Percentiles rank a stretch among this genome's conserved stretches.
These are phyloP conservation scores for Empidonax alnorum DNA, from an alignment of 2,113 vertebrate species.

Conservation along the genomic window DNA sequence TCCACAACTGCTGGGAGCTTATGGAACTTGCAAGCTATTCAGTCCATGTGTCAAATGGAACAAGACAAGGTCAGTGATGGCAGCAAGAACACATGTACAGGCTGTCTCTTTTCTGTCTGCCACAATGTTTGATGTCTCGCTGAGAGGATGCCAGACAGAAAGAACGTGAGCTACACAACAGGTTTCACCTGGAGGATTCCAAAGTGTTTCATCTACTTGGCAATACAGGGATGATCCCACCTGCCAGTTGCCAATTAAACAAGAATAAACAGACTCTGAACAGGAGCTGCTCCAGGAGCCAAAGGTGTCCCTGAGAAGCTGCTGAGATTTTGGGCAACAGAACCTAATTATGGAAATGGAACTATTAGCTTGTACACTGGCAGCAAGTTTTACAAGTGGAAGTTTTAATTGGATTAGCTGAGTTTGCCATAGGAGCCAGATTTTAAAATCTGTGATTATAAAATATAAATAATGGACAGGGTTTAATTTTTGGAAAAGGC, in stretches of 20 bases:
- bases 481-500: not conserved
- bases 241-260: not conserved
- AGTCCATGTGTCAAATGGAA: slow-evolving; percentile 96
- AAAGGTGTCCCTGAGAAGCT: not conserved
- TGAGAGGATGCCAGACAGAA: not conserved
- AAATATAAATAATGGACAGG: not conserved
- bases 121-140: not conserved
- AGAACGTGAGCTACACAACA: not conserved
- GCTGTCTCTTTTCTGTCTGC: not conserved
- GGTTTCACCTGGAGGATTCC: not conserved
- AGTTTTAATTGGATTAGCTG: not conserved
- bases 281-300: not conserved
- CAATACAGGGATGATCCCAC: not conserved
- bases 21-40: slow-evolving; percentile 95
- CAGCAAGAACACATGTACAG: not conserved
- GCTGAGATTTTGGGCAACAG: not conserved
- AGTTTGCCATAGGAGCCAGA: not conserved
- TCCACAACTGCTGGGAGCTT: slow-evolving; percentile 95
- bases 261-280: not conserved
- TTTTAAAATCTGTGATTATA: not conserved
- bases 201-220: not conserved
- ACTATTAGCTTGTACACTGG: not conserved
- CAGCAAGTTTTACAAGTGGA: not conserved
- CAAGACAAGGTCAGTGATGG: slow-evolving; percentile 86
- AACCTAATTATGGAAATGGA: not conserved